Percentiles rank a stretch among this genome's conserved stretches.
Conservation (phyloP, 2,888 invertebrate species). For the Yponomeuta cagnagella region DNA sequence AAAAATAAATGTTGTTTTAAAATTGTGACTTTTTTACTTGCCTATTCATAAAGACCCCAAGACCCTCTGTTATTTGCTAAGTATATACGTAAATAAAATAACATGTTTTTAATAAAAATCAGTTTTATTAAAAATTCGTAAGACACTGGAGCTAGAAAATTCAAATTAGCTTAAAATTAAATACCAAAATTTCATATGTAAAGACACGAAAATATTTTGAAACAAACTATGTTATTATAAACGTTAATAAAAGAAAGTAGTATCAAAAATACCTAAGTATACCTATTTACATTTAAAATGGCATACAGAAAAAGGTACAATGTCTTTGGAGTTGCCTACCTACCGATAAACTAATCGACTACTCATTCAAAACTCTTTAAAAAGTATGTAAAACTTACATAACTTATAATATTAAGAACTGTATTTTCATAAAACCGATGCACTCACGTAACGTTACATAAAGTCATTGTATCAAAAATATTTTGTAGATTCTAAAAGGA, state of each 20-base stretch:
- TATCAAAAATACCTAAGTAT: constrained; percentile 18
- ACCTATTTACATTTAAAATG: constrained; percentile 53
- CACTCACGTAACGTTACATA: neutral
- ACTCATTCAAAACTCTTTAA: constrained; percentile 13
- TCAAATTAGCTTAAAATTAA: too few species aligned
- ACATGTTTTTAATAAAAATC: neutral
- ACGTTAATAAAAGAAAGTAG: neutral
- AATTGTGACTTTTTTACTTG: constrained; percentile 60
- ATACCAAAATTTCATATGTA: too few species aligned
- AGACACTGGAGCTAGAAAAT: neutral
- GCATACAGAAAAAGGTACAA: constrained; percentile 47
- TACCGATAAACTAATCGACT: constrained; percentile 16
- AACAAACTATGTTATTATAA: neutral
- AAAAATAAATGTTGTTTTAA: constrained; percentile 77
- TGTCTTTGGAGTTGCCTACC: constrained; percentile 54
- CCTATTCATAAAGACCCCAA: neutral
- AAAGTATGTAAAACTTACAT: neutral
- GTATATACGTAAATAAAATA: neutral
- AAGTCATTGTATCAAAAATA: neutral
- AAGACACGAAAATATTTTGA: neutral
- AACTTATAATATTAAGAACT: neutral
- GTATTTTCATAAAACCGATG: neutral
- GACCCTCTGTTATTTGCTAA: neutral
- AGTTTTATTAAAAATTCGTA: neutral
- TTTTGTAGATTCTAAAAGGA: too few species aligned